phyloP scores from a whole-genome alignment of 37 sponge, comb jelly and placozoan species.

The Spongilla lacustris region DNA sequence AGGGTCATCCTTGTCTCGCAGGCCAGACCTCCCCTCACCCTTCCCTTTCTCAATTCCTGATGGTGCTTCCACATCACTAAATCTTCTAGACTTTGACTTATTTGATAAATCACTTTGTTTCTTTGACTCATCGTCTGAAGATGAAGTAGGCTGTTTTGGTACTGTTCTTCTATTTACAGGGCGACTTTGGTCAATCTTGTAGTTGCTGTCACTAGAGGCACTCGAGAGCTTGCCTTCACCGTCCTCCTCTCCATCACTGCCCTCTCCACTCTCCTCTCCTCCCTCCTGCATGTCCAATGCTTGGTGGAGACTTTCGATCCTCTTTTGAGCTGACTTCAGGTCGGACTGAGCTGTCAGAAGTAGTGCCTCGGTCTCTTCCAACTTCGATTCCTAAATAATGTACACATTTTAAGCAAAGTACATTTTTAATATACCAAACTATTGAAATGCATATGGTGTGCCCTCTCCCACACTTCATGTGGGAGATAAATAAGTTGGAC shows the following conservation, averaged over 20 bases:
- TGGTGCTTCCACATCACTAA: neutral
- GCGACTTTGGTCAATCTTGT: slow-evolving; percentile 12
- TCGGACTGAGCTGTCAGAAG: slow-evolving; percentile 52
- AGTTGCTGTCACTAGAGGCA: slow-evolving; percentile 41
- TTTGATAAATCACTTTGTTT: neutral
- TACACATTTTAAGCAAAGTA: too few relatives aligned
- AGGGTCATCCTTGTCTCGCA: neutral
- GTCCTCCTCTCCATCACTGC: neutral
- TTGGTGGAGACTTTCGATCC: slow-evolving; percentile 71
- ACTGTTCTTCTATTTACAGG: neutral
- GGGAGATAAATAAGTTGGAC: too few relatives aligned
- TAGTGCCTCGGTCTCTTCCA: slow-evolving; percentile 67
- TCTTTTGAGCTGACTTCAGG: slow-evolving; percentile 73
- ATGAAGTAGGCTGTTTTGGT: neutral
- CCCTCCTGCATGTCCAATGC: slow-evolving; percentile 67
- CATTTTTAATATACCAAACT: too few relatives aligned
- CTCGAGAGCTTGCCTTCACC: neutral
- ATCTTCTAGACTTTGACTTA: neutral
- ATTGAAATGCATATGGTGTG: too few relatives aligned
- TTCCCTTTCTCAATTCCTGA: neutral
- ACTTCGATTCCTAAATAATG: slow-evolving; percentile 57
- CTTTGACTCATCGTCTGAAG: neutral
- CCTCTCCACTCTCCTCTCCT: slow-evolving; percentile 31
- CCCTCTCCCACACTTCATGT: too few relatives aligned
- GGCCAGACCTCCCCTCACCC: neutral